Percentiles rank a stretch among this genome's conserved stretches.
Conservation (phyloP, 2,888 invertebrate species). For the Pollenia amentaria region DNA sequence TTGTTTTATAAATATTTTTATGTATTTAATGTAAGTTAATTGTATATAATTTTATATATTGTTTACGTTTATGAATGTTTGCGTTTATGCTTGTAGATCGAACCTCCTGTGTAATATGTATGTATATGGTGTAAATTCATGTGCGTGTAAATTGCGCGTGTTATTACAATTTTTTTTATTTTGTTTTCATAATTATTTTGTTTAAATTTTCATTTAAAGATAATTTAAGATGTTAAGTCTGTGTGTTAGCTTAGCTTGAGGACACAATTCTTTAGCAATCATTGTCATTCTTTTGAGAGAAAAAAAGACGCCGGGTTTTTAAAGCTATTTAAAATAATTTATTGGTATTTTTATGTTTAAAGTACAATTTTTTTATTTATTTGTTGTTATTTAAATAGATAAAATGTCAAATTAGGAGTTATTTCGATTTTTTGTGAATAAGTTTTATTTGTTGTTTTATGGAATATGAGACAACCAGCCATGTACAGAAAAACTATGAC, state of each 20-base stretch:
- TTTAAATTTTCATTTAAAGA: constrained; percentile 34
- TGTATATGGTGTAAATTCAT: constrained; percentile 69
- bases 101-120: constrained; percentile 54
- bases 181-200: constrained; percentile 16
- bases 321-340: constrained; percentile 55
- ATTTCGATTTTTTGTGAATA: constrained; percentile 33
- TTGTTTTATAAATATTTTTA: constrained; percentile 71
- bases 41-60: constrained; percentile 75
- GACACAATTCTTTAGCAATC: constrained; percentile 45
- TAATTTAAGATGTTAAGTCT: constrained; percentile 36
- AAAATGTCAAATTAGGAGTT: constrained; percentile 25
- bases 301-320: constrained; percentile 38
- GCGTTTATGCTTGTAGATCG: constrained; percentile 65
- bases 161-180: constrained; percentile 68
- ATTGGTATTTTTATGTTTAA: constrained; percentile 34
- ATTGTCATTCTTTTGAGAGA: constrained; percentile 28
- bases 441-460: constrained; percentile 24
- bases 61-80: constrained; percentile 77
- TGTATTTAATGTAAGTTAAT: constrained; percentile 73
- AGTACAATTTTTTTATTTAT: constrained; percentile 15
- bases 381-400: neutral
- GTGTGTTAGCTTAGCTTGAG: constrained; percentile 70
- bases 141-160: constrained; percentile 77
- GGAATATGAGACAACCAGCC: constrained; percentile 16
- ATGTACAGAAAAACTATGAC: constrained; percentile 1